Base-by-base conservation (phyloP, 2,797 vertebrate species). In the Telmatherina bonti region DNA sequence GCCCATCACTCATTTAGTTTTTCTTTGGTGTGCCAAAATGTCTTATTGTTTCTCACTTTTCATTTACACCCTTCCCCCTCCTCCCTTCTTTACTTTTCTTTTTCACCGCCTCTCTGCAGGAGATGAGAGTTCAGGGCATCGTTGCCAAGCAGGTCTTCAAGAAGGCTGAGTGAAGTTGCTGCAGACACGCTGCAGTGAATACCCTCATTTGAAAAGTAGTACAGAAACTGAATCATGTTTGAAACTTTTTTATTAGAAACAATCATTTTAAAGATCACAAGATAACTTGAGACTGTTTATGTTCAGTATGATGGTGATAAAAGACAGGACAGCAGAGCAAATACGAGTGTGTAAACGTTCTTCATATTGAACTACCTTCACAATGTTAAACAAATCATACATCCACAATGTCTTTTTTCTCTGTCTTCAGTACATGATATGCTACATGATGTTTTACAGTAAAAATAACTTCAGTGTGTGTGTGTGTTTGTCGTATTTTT, bases 81-180 rank as follows among this genome's bases (percentile, higher is more conserved):
- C 4, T 12, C 6, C 33, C 5, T 5, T 8, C 45, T 36, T 7
- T 45, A 3, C n/a, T 43, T 9, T 4, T 36, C 5, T 26, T 20
- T 36, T 27, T 24, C 27, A 33, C 16, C 45, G 47, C 52, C 65
- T 78, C 82, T 83, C 81, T 82, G 62, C 92, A 97, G 97, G 76
- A 73, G 49, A 78, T 78, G 76, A 78, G 76, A 51, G 76, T 78
- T 7, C 54, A 60, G 57, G 93, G 92, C 0, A 92, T 95, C 0
- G 89, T 95, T 59, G 96, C 96, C 30, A 92, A 95, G 87, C 96
- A 99, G 87, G 93, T 97, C 81, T 99, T 97, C 94, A 95, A 95
- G 89, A 99, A 96, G 83, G 93, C 93, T 54, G 90, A 93, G 18
- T 96, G 89, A 95, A 75, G 71, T 26, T 7, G 51, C 62, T 15